Percentiles rank a stretch among this genome's conserved stretches.
phyloP scores from a whole-genome alignment of 1,140 invertebrate genomes.

The Cheumatopsyche charites region DNA sequence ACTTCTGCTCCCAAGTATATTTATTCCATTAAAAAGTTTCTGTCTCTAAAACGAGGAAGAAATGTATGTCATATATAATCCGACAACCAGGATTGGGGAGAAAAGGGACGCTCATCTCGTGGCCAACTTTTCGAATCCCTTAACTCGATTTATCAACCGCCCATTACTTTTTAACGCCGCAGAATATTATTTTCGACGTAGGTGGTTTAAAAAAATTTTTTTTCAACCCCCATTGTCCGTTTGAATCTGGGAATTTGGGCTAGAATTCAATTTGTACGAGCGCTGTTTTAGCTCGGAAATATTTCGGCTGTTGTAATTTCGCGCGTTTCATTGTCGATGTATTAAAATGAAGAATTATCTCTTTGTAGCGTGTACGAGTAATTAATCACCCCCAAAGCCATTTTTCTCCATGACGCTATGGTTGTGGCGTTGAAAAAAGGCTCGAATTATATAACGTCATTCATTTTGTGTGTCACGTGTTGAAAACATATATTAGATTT shows the following conservation, averaged over 20 bases:
- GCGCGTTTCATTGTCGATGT: neutral
- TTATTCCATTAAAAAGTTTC: constrained; percentile 28
- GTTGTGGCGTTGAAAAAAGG: neutral
- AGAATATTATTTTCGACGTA: too few species aligned
- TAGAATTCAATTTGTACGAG: too few species aligned
- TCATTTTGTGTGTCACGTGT: constrained; percentile 1
- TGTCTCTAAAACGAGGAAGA: constrained; percentile 16
- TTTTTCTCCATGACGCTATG: constrained; percentile 12
- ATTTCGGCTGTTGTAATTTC: too few species aligned
- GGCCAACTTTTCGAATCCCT: constrained; percentile 6
- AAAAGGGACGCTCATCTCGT: neutral
- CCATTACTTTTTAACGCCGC: constrained; percentile 3
- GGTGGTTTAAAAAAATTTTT: too few species aligned
- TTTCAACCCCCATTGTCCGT: too few species aligned
- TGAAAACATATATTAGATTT: neutral
- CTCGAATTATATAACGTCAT: constrained; percentile 8
- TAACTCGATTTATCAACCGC: constrained; percentile 17
- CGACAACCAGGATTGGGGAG: constrained; percentile 7
- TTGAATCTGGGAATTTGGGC: too few species aligned
- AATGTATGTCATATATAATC: constrained; percentile 27
- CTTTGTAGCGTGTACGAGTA: constrained; percentile 6
- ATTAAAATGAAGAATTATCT: constrained; percentile 16
- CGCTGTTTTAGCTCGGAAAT: too few species aligned
- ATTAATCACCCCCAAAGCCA: constrained; percentile 16
- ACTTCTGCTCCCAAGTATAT: constrained; percentile 25